phyloP scores from a whole-genome alignment of 2,797 vertebrate genomes.

The Lagodon rhomboides region DNA sequence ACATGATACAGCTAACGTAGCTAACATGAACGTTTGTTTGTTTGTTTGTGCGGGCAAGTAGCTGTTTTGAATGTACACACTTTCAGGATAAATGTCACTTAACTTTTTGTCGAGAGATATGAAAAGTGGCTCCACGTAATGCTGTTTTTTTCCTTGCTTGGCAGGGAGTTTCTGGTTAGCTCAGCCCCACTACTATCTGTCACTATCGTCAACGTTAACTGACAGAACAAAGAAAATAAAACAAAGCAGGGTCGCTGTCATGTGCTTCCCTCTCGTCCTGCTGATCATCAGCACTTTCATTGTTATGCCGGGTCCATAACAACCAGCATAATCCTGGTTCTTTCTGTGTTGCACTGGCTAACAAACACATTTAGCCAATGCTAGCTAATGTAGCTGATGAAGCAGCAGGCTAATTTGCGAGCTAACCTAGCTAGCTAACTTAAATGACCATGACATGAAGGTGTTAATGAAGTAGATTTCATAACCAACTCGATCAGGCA shows the following conservation, averaged over 20 bases:
- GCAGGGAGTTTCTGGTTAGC: neutral
- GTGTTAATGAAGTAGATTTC: neutral
- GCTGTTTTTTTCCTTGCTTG: neutral
- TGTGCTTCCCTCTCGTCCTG: slow-evolving; percentile 11
- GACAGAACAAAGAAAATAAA: slow-evolving; percentile 69
- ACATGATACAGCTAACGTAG: slow-evolving; percentile 5
- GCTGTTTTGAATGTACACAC: neutral
- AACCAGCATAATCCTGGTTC: neutral
- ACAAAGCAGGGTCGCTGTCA: slow-evolving; percentile 64
- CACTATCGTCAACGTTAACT: slow-evolving; percentile 15
- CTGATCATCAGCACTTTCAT: slow-evolving; percentile 63
- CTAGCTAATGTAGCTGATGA: neutral
- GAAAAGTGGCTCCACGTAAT: no score
- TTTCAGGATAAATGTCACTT: neutral
- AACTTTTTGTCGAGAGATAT: neutral
- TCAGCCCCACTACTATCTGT: slow-evolving; percentile 2
- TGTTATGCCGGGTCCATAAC: slow-evolving; percentile 12
- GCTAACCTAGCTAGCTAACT: neutral
- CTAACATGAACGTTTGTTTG: neutral
- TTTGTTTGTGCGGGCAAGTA: neutral
- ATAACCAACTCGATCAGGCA: rapidly evolving
- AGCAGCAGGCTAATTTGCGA: neutral
- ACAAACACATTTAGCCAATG: neutral
- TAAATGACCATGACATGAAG: neutral
- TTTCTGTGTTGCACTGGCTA: neutral